phyloP scores from a whole-genome alignment of 2,113 vertebrate species.

The Plecotus auritus region DNA sequence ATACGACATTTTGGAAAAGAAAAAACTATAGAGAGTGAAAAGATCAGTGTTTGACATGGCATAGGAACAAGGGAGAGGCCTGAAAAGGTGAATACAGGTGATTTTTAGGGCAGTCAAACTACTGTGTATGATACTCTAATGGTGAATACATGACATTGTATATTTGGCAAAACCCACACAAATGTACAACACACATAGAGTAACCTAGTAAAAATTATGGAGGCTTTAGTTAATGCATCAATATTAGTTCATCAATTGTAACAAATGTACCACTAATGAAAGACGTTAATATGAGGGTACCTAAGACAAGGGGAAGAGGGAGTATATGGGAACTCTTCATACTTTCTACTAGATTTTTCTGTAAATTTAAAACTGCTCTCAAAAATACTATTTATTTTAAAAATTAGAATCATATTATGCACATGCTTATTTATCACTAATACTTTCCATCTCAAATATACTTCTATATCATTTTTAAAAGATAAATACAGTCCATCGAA shows the following conservation, averaged over 20 bases:
- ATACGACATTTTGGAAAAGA: not conserved
- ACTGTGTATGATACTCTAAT: not conserved
- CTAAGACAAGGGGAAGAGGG: not conserved
- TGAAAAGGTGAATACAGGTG: not conserved
- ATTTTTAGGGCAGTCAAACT: not conserved
- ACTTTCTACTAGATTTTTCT: not conserved
- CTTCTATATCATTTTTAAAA: not conserved
- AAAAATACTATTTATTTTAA: not conserved
- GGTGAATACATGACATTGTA: not conserved
- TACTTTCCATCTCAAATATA: not conserved
- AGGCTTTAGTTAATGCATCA: not conserved
- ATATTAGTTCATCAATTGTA: not conserved
- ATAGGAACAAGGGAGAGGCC: not conserved
- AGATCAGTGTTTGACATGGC: not conserved
- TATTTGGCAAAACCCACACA: not conserved
- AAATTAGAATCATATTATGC: not conserved
- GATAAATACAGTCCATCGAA: not conserved
- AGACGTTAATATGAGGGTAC: not conserved
- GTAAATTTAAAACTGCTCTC: not conserved
- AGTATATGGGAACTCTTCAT: not conserved
- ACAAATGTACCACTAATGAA: not conserved
- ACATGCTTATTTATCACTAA: not conserved
- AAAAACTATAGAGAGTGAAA: not conserved
- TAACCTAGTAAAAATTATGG: not conserved
- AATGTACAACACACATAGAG: not conserved